These are phyloP conservation scores for Trissolcus brochymenae DNA, from an alignment of 2,888 invertebrate genomes.

Conservation along the genomic window DNA sequence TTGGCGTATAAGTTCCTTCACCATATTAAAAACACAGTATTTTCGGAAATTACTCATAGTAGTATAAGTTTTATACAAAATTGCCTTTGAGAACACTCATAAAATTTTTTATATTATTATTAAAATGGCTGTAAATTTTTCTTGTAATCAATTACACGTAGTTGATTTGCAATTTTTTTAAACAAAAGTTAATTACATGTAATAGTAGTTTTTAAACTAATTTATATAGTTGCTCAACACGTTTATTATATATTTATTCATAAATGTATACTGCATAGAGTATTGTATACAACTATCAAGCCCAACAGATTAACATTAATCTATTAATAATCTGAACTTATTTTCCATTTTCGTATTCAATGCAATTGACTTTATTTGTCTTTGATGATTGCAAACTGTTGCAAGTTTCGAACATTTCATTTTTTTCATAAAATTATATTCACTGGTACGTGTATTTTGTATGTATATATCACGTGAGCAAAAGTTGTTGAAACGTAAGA, in stretches of 20 bases:
- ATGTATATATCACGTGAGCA: constrained; percentile 18
- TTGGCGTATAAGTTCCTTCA: constrained; percentile 27
- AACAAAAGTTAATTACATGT: background rate
- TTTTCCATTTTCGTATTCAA: background rate
- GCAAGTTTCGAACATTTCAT: no score
- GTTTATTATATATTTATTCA: no score
- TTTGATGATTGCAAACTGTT: no score
- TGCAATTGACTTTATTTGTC: no score
- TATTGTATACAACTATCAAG: no score
- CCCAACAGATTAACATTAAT: background rate
- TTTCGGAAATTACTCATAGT: background rate
- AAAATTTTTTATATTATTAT: no score
- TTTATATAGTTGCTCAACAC: no score
- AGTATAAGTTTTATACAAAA: background rate
- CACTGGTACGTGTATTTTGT: constrained; percentile 10
- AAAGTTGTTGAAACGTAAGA: constrained; percentile 3
- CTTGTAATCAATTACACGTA: background rate
- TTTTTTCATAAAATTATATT: constrained; percentile 2
- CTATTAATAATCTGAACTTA: background rate
- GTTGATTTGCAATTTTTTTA: background rate
- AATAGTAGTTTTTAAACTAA: background rate
- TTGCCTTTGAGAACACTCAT: no score
- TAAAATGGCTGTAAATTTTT: no score
- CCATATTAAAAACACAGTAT: background rate
- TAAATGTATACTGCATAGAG: no score